Conservation (phyloP, 2,797 vertebrate species). For the Loris lydekkerianus region DNA sequence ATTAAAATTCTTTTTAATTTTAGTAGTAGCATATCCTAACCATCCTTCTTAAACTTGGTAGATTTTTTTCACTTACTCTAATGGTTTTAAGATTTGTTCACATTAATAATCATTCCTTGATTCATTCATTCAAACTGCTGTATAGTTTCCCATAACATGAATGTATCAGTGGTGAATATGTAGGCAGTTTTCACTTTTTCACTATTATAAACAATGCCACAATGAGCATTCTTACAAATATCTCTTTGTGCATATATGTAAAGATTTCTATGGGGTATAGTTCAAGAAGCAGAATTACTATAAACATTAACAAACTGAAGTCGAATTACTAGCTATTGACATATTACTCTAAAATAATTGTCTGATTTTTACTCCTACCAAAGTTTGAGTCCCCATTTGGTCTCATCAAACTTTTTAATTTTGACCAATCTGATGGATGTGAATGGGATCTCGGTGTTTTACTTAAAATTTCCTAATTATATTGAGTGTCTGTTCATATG, state of each 20-base stretch:
- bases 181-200: not conserved
- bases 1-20: not conserved
- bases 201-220: not conserved
- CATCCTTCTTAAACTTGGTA: not conserved
- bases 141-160: not conserved
- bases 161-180: not conserved
- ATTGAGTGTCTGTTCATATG: not conserved
- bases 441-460: not conserved
- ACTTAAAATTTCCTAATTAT: not conserved
- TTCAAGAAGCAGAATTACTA: slow-evolving; percentile 10
- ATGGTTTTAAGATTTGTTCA: not conserved
- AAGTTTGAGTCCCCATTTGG: not conserved
- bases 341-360: not conserved
- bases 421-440: not conserved
- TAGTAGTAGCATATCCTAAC: not conserved
- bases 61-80: not conserved
- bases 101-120: not conserved
- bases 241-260: not conserved
- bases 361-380: slow-evolving; percentile 22
- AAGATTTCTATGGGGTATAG: not conserved
- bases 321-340: slow-evolving; percentile 40
- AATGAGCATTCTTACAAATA: not conserved
- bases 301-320: slow-evolving; percentile 44
- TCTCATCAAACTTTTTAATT: slow-evolving; percentile 1
- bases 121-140: not conserved